phyloP scores from a whole-genome alignment of 2,797 vertebrate species.

The Poeciliopsis gracilis region DNA sequence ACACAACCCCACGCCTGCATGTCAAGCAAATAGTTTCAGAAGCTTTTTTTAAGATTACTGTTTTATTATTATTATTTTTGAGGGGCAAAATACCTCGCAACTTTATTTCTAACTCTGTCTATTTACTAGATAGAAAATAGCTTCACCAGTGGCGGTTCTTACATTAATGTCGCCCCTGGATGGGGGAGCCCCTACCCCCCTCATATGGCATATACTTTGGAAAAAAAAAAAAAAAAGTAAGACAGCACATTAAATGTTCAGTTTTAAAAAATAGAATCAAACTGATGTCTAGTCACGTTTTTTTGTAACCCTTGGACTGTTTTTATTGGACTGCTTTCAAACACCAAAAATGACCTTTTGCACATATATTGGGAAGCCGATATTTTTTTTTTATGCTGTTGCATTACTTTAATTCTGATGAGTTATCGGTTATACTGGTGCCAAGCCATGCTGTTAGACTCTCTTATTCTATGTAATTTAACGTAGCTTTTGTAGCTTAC shows the following conservation, averaged over 20 bases:
- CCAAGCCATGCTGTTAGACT: neutral
- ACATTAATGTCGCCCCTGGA: neutral
- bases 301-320: neutral
- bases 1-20: slow-evolving; percentile 1
- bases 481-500: neutral
- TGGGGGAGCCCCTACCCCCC: neutral
- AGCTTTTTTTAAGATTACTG: too few relatives aligned
- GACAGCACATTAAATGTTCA: neutral
- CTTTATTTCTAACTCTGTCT: neutral
- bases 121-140: neutral
- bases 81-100: neutral
- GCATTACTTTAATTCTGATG: neutral
- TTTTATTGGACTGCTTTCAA: neutral
- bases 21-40: neutral
- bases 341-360: neutral
- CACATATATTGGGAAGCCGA: neutral
- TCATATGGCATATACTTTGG: neutral
- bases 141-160: neutral
- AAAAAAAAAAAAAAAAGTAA: too few relatives aligned
- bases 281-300: neutral
- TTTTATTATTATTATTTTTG: neutral
- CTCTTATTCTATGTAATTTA: neutral
- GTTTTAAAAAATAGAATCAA: neutral
- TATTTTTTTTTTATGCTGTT: neutral
- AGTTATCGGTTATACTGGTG: neutral